Conservation (phyloP, 2,888 invertebrate species). For the Metacarcinus magister region DNA sequence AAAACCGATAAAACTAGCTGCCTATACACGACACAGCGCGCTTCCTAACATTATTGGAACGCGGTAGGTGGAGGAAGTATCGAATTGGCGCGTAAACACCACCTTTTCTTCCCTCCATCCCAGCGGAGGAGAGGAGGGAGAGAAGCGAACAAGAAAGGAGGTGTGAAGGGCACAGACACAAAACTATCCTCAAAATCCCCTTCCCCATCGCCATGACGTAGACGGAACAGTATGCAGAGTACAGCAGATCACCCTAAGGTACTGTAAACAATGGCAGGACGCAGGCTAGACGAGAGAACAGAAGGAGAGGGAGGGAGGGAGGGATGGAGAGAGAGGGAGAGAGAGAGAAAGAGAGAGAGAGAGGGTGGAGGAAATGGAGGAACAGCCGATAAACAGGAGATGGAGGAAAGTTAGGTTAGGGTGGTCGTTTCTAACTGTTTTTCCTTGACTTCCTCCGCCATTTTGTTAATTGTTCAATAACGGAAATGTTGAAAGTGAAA, state of each 20-base stretch:
- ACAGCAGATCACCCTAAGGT: neutral
- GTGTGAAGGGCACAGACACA: neutral
- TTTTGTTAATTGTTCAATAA: too few relatives aligned
- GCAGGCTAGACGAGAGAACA: neutral
- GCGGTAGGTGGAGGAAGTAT: too few relatives aligned
- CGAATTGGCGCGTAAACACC: neutral
- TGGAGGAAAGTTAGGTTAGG: constrained; percentile 56
- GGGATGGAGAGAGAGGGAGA: neutral
- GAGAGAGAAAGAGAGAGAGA: neutral
- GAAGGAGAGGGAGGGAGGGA: neutral
- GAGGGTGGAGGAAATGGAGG: neutral
- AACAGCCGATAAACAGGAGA: neutral
- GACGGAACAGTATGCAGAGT: neutral
- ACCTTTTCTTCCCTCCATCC: neutral
- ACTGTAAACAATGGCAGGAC: neutral
- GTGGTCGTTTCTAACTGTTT: neutral
- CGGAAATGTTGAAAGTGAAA: too few relatives aligned
- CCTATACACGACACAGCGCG: too few relatives aligned
- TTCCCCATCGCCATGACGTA: neutral
- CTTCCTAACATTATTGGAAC: too few relatives aligned
- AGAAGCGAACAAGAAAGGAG: neutral
- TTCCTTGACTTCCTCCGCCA: neutral
- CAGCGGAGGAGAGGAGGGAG: neutral
- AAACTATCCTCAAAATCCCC: neutral
- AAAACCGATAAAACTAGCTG: too few relatives aligned